Base-by-base conservation (phyloP, 2,113 vertebrate species). In the Nibea albiflora region DNA sequence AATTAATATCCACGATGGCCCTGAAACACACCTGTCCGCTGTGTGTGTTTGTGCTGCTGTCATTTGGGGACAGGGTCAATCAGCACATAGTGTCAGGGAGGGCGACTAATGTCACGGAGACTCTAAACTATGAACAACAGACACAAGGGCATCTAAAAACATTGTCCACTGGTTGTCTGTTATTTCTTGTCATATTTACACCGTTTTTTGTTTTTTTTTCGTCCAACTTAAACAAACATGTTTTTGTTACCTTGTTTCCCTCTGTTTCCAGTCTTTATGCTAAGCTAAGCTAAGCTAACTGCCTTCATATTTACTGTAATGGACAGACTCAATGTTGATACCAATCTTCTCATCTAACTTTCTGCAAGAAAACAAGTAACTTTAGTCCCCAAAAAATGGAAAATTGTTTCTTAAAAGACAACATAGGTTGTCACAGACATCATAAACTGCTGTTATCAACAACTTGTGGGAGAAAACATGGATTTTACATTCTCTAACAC, bases 1-100 rank as follows among this genome's bases (percentile, higher is more conserved):
- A 78, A 78, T 88, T 75, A 80, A 87, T 66, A 58, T 85, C 71
- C 75, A 81, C 35, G 60, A 80, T 75, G 74, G 67, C 19, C 49
- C 69, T 87, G 65, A 50, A 80, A 64, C 72, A 89, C 81, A 81
- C 75, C 75, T 80, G 74, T 67, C 47, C 64, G n/a, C 2, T 3
- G 20, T 22, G 46, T 58, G 44, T 81, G 68, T 83, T 67, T 85
- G 44, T 65, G 64, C 20, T 44, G 57, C 60, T 71, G 61, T 64
- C 80, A 75, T 31, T 82, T 46, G 28, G 35, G 62, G 71, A 73
- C 58, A 56, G 22, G 9, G 17, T 42, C 39, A 26, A 24, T 47
- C 61, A 65, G 68, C 62, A 73, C 31, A 57, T 10, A n/a, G 39
- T 28, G 12, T 16, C 22, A 47, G 6, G 9, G 20, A 2, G 19